Percentiles rank a stretch among this genome's conserved stretches.
phyloP scores from a whole-genome alignment of 2,888 invertebrate species.

The Odontothrips loti region DNA sequence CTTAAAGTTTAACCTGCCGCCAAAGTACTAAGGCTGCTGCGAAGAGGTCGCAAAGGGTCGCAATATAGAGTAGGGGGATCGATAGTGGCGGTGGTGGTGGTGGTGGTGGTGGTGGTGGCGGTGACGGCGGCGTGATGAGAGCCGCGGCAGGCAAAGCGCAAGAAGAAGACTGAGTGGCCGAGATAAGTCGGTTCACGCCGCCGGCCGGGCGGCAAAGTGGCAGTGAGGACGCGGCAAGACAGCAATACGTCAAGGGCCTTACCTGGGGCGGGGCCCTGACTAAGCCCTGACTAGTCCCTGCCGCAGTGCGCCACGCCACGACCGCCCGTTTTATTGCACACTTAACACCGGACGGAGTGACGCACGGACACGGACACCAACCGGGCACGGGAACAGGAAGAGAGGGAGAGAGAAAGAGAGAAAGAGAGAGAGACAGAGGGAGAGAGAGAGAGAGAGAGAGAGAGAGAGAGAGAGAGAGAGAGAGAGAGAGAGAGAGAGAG shows the following conservation, averaged over 20 bases:
- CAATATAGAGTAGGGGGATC: too few species aligned
- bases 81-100: too few species aligned
- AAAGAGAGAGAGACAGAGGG: conserved; percentile 7
- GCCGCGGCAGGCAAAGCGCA: too few species aligned
- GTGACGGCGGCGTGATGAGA: too few species aligned
- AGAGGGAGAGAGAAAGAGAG: conserved; percentile 2
- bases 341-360: not conserved
- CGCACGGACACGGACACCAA: not conserved
- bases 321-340: not conserved
- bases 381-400: not conserved
- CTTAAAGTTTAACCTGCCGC: too few species aligned
- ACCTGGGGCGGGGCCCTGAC: not conserved
- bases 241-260: not conserved
- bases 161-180: too few species aligned
- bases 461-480: not conserved
- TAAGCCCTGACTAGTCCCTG: not conserved
- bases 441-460: not conserved
- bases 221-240: too few species aligned
- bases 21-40: too few species aligned
- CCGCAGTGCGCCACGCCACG: conserved; percentile 5
- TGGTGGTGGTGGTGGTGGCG: too few species aligned
- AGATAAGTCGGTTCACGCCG: too few species aligned
- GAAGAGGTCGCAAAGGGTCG: too few species aligned
- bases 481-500: not conserved
- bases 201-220: too few species aligned